Evolutionary conservation across 2,888 invertebrate genomes (phyloP).

Genomic region (Polietes domitor): DNA sequence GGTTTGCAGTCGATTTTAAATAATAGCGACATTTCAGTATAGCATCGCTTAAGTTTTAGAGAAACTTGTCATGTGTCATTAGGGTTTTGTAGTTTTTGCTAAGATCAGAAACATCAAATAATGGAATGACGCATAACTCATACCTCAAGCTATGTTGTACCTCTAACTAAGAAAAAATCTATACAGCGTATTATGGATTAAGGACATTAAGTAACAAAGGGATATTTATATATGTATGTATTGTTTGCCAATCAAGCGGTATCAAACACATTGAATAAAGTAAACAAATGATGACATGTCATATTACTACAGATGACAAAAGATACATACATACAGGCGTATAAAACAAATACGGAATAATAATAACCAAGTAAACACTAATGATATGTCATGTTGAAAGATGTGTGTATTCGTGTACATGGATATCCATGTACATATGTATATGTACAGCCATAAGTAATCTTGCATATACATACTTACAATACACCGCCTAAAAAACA

Average conservation of each 20-base stretch:
- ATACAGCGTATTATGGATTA: neutral
- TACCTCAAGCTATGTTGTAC: neutral
- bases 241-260: constrained; percentile 29
- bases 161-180: neutral
- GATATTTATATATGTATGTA: neutral
- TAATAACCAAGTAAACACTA: constrained; percentile 47
- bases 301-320: constrained; percentile 21
- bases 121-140: neutral
- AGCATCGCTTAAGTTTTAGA: too few relatives aligned
- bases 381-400: constrained; percentile 48
- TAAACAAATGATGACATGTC: constrained; percentile 27
- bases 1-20: too few relatives aligned
- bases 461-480: neutral
- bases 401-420: neutral
- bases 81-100: too few relatives aligned
- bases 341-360: constrained; percentile 8
- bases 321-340: neutral
- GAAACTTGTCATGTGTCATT: too few relatives aligned
- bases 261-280: neutral
- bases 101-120: too few relatives aligned
- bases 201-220: neutral
- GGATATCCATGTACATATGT: constrained; percentile 13
- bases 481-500: constrained; percentile 13
- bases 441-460: neutral
- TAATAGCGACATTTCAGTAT: too few relatives aligned